Conservation (phyloP, 1,140 invertebrate genomes). For the Saccostrea glomerata region DNA sequence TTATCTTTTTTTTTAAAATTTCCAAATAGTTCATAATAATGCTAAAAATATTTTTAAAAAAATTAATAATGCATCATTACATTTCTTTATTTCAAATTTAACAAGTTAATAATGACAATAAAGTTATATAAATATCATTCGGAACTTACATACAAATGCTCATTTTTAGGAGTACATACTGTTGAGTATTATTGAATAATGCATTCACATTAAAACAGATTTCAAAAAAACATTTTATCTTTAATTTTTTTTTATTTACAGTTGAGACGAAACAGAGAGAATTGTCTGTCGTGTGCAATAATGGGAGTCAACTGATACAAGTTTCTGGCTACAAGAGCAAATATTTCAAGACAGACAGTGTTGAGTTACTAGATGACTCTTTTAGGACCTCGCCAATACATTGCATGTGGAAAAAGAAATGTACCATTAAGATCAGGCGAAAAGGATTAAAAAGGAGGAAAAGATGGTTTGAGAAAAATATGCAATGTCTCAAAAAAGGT, state of each 20-base stretch:
- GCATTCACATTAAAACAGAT: background rate
- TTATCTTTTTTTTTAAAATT: too few relatives aligned
- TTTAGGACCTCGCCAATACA: background rate
- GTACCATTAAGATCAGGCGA: background rate
- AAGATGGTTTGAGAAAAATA: background rate
- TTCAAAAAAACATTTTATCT: background rate
- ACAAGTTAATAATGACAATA: too few relatives aligned
- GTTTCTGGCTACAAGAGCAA: background rate
- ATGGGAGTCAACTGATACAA: background rate
- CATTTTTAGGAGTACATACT: too few relatives aligned
- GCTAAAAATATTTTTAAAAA: too few relatives aligned
- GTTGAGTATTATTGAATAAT: too few relatives aligned
- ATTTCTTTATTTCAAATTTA: too few relatives aligned
- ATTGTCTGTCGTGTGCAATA: background rate
- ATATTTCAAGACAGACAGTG: background rate
- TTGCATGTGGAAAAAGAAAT: constrained; percentile 11
- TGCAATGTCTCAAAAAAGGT: constrained; percentile 10
- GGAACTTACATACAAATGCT: too few relatives aligned
- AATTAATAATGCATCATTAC: too few relatives aligned
- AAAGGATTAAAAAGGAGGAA: background rate
- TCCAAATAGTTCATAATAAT: too few relatives aligned
- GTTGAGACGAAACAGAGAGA: background rate
- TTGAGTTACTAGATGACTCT: background rate
- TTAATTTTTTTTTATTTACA: background rate
- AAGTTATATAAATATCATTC: too few relatives aligned